Evolutionary conservation across 2,888 invertebrate genomes (phyloP).

Genomic region (Patella caerulea): DNA sequence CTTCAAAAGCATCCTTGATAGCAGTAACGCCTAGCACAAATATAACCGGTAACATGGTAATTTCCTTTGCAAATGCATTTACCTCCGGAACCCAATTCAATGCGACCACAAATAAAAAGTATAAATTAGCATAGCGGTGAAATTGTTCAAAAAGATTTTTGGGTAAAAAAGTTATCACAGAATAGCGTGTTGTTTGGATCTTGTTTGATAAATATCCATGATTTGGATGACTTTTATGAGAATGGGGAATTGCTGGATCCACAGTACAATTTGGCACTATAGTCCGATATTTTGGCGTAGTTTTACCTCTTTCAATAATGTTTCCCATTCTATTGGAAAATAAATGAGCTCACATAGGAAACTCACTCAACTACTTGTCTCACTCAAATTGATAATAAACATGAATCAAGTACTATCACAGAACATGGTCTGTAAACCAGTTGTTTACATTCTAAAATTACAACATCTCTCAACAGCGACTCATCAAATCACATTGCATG

Average conservation of each 20-base stretch:
- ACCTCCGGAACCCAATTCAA: conserved; percentile 93
- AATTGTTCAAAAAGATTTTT: conserved; percentile 97
- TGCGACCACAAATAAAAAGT: conserved; percentile 96
- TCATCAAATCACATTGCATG: too few species aligned
- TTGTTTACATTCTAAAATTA: too few species aligned
- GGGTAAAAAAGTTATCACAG: conserved; percentile 91
- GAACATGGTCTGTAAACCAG: background rate
- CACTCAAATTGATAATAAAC: background rate
- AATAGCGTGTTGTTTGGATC: conserved; percentile 80
- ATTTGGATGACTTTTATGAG: conserved; percentile 58
- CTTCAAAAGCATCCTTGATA: conserved; percentile 94
- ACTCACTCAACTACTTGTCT: background rate
- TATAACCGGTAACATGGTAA: conserved; percentile 94
- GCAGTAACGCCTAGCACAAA: conserved; percentile 96
- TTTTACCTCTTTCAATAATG: conserved; percentile 39
- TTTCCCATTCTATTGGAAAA: conserved; percentile 50
- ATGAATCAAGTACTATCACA: background rate
- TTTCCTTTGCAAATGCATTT: conserved; percentile 93
- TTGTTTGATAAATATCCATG: conserved; percentile 50
- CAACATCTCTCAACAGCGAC: too few species aligned
- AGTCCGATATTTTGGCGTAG: conserved; percentile 47
- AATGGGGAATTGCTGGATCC: conserved; percentile 36
- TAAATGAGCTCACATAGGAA: background rate
- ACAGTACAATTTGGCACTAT: conserved; percentile 58
- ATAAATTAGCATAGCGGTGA: conserved; percentile 96